Evolutionary conservation across 2,113 vertebrate genomes (phyloP).

Genomic region (Nanorana parkeri): DNA sequence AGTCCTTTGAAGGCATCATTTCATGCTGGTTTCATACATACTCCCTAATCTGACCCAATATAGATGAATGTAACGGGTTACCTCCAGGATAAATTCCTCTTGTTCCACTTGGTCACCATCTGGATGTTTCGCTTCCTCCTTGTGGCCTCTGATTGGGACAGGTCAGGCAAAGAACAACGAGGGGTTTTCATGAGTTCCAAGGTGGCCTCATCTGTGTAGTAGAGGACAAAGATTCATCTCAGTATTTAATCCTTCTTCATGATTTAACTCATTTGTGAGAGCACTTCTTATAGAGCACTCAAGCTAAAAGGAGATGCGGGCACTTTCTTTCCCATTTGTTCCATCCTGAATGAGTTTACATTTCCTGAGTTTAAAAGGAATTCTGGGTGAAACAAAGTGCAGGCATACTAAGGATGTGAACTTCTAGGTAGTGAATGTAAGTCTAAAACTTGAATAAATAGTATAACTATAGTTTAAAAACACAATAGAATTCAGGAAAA

Average conservation of each 20-base stretch:
- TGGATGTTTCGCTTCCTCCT: conserved; percentile 74
- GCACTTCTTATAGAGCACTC: conserved; percentile 21
- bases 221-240: conserved; percentile 6
- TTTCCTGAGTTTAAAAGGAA: background rate
- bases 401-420: background rate
- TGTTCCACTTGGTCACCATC: conserved; percentile 85
- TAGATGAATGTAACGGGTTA: conserved; percentile 61
- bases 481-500: no score
- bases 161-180: conserved; percentile 92
- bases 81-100: conserved; percentile 96
- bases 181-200: conserved; percentile 92
- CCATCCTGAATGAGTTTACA: background rate
- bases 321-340: conserved; percentile 13
- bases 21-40: background rate
- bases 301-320: conserved; percentile 14
- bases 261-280: conserved; percentile 22
- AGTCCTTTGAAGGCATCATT: no score
- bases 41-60: background rate
- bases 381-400: background rate
- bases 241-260: conserved; percentile 23
- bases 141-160: conserved; percentile 59
- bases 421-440: background rate
- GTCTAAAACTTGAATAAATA: no score
- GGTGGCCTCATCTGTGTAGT: conserved; percentile 83
- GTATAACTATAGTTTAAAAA: no score